A percentile compares a stretch with the other conserved stretches of the same genome.
phyloP scores from a whole-genome alignment of 2,888 invertebrate genomes.

The Malacosoma neustria region DNA sequence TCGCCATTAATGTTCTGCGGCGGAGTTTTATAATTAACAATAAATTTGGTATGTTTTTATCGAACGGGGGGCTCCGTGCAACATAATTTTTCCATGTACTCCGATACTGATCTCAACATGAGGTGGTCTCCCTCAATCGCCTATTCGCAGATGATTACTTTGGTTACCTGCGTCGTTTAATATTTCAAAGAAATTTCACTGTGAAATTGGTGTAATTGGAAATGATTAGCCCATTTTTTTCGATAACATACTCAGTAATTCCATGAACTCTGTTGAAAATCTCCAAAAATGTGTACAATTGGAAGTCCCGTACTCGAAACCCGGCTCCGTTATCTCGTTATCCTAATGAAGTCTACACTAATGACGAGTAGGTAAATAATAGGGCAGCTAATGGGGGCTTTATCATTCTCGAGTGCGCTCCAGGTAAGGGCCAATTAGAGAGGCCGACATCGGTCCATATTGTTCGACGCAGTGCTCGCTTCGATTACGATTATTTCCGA shows the following conservation, averaged over 20 bases:
- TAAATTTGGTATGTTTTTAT: constrained; percentile 71
- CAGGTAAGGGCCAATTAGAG: constrained; percentile 75
- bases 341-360: constrained; percentile 75
- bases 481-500: constrained; percentile 72
- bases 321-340: constrained; percentile 72
- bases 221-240: constrained; percentile 50
- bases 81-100: constrained; percentile 52
- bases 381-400: constrained; percentile 75
- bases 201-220: constrained; percentile 29
- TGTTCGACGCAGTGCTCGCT: constrained; percentile 67
- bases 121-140: constrained; percentile 30
- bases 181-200: constrained; percentile 7
- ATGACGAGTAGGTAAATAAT: constrained; percentile 76
- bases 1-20: constrained; percentile 64
- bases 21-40: constrained; percentile 74
- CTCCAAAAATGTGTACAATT: constrained; percentile 58
- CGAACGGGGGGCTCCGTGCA: constrained; percentile 38
- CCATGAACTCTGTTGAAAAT: constrained; percentile 50
- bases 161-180: constrained; percentile 2
- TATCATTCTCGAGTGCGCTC: constrained; percentile 75
- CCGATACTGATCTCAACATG: constrained; percentile 64
- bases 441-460: constrained; percentile 71
- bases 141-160: constrained; percentile 21
- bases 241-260: constrained; percentile 33
- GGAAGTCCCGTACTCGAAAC: constrained; percentile 44